Percentiles rank a stretch among this genome's conserved stretches.
Evolutionary conservation across 2,888 invertebrate genomes (phyloP).

Genomic region (Acutogordius australiensis): DNA sequence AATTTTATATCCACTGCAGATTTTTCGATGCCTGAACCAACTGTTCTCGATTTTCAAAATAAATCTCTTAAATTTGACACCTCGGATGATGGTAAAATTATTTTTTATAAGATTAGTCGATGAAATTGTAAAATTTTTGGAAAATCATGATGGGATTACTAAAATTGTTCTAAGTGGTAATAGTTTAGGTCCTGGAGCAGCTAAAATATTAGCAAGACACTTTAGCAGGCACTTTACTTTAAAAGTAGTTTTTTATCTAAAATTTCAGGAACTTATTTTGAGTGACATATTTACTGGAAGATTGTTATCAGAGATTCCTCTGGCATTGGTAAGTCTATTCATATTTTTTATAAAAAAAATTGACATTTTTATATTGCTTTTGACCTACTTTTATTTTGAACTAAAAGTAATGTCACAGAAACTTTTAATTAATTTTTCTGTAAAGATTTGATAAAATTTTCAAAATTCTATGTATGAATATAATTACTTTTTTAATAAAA

Average conservation of each 20-base stretch:
- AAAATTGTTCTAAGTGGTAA: slow-evolving; percentile 62
- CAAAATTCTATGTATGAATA: too few relatives aligned
- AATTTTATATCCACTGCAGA: too few relatives aligned
- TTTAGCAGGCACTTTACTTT: slow-evolving; percentile 46
- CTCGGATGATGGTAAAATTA: too few relatives aligned
- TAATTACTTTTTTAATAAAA: too few relatives aligned
- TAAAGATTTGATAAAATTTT: too few relatives aligned
- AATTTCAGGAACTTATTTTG: slow-evolving; percentile 42
- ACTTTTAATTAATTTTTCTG: slow-evolving; percentile 13
- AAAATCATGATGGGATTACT: slow-evolving; percentile 36
- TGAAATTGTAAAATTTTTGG: slow-evolving; percentile 42
- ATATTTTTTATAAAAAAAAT: too few relatives aligned
- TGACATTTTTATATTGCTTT: too few relatives aligned
- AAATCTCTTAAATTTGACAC: too few relatives aligned
- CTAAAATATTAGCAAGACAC: slow-evolving; percentile 48
- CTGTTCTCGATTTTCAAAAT: too few relatives aligned
- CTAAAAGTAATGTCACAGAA: neutral
- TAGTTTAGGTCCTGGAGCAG: slow-evolving; percentile 61
- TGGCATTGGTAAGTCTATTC: slow-evolving; percentile 40
- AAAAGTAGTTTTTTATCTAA: slow-evolving; percentile 18
- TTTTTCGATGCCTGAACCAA: too few relatives aligned
- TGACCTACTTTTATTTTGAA: too few relatives aligned
- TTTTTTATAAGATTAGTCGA: too few relatives aligned
- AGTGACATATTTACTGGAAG: slow-evolving; percentile 88
- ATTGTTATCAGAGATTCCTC: slow-evolving; percentile 71